Conservation (phyloP, 2,888 invertebrate genomes). For the Anarsia innoxiella region DNA sequence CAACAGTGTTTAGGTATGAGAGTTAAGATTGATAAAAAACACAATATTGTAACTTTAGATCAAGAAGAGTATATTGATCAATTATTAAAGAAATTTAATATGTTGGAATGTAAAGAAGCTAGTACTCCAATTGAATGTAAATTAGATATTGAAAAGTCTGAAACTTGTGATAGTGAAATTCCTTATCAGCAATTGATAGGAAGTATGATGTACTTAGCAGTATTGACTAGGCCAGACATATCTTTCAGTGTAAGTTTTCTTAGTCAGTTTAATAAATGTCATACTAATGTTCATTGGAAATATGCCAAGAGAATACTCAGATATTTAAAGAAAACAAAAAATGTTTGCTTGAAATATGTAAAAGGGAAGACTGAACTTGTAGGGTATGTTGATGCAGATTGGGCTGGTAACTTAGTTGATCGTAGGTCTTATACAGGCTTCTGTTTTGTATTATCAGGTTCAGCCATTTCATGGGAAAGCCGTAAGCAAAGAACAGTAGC, state of each 20-base stretch:
- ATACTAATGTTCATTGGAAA: neutral
- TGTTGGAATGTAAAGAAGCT: neutral
- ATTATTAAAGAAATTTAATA: neutral
- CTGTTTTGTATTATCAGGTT: neutral
- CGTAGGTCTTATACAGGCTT: neutral
- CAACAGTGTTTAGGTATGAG: constrained; percentile 12
- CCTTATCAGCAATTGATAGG: constrained; percentile 10
- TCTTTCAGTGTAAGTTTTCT: neutral
- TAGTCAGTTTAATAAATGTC: neutral
- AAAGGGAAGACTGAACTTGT: neutral
- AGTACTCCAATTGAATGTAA: constrained; percentile 9
- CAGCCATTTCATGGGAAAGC: no score
- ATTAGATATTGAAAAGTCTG: constrained; percentile 6
- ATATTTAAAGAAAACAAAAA: neutral
- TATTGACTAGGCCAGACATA: neutral
- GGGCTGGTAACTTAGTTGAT: neutral
- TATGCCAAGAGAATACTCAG: neutral
- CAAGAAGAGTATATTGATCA: neutral
- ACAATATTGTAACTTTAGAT: neutral
- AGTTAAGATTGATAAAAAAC: constrained; percentile 8
- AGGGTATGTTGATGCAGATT: neutral
- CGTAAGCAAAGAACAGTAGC: neutral
- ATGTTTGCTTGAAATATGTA: neutral
- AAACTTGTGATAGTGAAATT: neutral
- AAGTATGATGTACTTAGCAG: constrained; percentile 6